Conservation (phyloP, 2,113 vertebrate genomes). For the Chinchilla lanigera region DNA sequence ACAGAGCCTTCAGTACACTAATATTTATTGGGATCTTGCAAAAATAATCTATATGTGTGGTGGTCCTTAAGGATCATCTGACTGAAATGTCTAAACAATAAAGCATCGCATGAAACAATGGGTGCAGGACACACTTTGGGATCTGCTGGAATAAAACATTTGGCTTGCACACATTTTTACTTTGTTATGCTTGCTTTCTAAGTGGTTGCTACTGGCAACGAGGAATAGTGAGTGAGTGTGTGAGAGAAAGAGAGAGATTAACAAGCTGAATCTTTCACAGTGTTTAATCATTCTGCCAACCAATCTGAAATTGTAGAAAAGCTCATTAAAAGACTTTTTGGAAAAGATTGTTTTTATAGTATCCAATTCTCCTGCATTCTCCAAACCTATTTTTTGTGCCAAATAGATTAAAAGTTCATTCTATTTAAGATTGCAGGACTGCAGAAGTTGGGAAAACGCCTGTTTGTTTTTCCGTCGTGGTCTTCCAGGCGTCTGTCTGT, state of each 20-base stretch:
- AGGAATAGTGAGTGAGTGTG: not conserved
- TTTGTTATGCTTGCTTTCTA: slow-evolving; percentile 31
- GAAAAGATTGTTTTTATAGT: slow-evolving; percentile 24
- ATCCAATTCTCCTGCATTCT: not conserved
- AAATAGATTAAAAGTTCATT: slow-evolving; percentile 15
- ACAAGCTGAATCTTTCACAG: not conserved
- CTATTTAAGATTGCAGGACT: not conserved
- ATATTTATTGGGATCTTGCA: not conserved
- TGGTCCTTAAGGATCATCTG: not conserved
- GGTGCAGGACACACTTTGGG: not conserved
- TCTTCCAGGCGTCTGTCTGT: not conserved
- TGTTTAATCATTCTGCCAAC: not conserved
- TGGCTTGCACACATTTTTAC: not conserved
- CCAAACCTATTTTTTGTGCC: slow-evolving; percentile 9
- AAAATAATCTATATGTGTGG: not conserved
- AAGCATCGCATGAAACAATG: not conserved
- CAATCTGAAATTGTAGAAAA: not conserved
- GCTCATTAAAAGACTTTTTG: slow-evolving; percentile 6
- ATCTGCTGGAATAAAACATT: not conserved
- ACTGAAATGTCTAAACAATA: not conserved
- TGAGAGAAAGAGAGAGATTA: not conserved
- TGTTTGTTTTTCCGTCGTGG: slow-evolving; percentile 19
- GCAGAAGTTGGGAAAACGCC: slow-evolving; percentile 19
- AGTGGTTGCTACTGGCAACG: slow-evolving; percentile 17
- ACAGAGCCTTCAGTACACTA: not conserved